Base-by-base conservation (phyloP, 2,113 vertebrate genomes). In the Agapornis roseicollis region DNA sequence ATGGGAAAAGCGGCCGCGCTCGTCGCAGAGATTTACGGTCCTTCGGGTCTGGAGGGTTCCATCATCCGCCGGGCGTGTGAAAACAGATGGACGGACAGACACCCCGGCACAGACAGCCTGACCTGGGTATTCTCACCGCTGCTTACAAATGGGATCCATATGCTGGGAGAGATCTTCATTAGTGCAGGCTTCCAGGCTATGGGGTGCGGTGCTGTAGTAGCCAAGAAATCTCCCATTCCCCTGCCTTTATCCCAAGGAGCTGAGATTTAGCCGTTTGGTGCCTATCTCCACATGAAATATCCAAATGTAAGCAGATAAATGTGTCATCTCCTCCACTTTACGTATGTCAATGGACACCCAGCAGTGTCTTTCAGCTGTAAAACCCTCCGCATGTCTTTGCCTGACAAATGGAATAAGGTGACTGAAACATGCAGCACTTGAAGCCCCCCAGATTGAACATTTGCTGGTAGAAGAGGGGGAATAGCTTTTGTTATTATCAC, bases 41-140 rank as follows among this genome's bases (percentile, higher is more conserved):
- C 99, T 99, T 98, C 96, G 97, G 98, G 99, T 99, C 98, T 99
- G 98, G 99, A 99, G 99, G 99, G 99, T 99, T 98, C 98, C 99
- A 98, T 99, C 99, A 98, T 98, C 99, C 98, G 98, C 98, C 98
- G 97, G 98, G 97, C 98, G 98, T 99, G 99, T 99, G 99, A 99
- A 99, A 99, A 99, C 99, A 99, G 99, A 99, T 99, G 99, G 99
- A 99, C 98, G 98, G 98, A 98, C 97, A 98, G 99, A 99, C 99
- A 99, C 98, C 98, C 98, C 98, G 97, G 98, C 98, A 97, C 9
- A 52, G 9, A 81, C 98, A 97, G 96, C 97, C 97, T 98, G 98
- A 98, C 98, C 98, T 98, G 98, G 97, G 97, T 95, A 72, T 98
- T 99, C 98, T 98, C 98, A 98, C 97, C 53, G 66, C 98, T 95